phyloP scores from a whole-genome alignment of 2,113 vertebrate genomes.

The Cyanoderma ruficeps region DNA sequence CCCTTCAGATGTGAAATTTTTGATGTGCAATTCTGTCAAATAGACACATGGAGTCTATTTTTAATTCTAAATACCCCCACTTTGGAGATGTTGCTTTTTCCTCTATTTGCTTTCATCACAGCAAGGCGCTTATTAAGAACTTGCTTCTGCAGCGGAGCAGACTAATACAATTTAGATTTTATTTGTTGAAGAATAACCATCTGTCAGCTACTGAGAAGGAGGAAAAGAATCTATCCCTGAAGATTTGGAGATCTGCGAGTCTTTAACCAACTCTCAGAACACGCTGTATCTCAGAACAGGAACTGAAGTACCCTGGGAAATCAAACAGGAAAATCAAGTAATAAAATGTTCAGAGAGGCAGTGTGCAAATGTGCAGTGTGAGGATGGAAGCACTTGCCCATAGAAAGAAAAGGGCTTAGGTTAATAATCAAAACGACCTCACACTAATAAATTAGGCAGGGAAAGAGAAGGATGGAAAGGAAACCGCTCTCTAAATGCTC shows the following conservation, averaged over 20 bases:
- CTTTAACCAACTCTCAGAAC: conserved; percentile 43
- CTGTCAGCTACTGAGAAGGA: conserved; percentile 58
- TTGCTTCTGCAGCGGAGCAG: conserved; percentile 1
- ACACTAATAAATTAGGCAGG: conserved; percentile 36
- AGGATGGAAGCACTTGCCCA: conserved; percentile 21
- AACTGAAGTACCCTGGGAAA: conserved; percentile 59
- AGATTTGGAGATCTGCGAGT: background rate
- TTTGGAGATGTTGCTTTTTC: conserved; percentile 26
- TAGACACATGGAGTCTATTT: conserved; percentile 19
- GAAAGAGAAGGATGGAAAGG: background rate
- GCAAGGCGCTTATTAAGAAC: conserved; percentile 41
- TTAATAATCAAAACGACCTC: conserved; percentile 56
- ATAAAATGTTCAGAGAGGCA: conserved; percentile 5
- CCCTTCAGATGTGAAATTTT: background rate
- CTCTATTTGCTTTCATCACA: conserved; percentile 59
- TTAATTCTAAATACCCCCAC: background rate
- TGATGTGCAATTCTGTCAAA: background rate
- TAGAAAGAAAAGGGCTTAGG: conserved; percentile 17
- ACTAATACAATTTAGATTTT: conserved; percentile 39
- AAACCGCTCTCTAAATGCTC: conserved; percentile 18
- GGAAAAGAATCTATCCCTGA: conserved; percentile 33
- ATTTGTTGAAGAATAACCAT: conserved; percentile 60
- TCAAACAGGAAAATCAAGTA: conserved; percentile 42
- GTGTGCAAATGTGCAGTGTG: background rate
- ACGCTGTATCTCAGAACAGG: background rate